Conservation (phyloP, 2,797 vertebrate genomes). For the Syngnathus acus region DNA sequence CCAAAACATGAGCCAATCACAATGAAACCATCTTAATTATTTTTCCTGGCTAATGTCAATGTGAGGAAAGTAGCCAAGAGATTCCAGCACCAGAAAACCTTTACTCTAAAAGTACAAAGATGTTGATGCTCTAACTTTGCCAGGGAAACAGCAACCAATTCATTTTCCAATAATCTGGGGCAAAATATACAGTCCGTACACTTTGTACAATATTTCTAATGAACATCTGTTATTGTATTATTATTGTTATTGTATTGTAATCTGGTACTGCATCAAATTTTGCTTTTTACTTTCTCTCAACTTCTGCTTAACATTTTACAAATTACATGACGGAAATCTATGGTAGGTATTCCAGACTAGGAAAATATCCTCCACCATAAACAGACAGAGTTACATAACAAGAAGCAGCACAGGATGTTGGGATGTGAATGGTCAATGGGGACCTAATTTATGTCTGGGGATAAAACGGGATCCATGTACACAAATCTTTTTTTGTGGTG, state of each 20-base stretch:
- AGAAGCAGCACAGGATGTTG: conserved; percentile 28
- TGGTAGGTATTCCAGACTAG: background rate
- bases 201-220: no score
- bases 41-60: no score
- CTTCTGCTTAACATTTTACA: background rate
- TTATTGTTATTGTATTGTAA: background rate
- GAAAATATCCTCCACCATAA: background rate
- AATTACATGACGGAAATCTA: conserved; percentile 2
- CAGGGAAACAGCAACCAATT: no score
- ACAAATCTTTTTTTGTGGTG: conserved; percentile 8
- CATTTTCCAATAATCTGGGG: no score
- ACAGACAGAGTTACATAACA: conserved; percentile 26
- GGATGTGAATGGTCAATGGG: conserved; percentile 8
- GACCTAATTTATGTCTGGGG: conserved; percentile 13
- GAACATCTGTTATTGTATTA: no score
- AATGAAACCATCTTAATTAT: no score
- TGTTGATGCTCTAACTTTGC: no score
- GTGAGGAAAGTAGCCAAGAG: no score
- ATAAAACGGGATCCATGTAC: conserved; percentile 25
- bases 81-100: no score
- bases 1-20: no score
- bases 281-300: background rate
- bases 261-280: background rate
- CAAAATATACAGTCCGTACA: no score
- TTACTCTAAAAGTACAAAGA: no score